Evolutionary conservation across 1,140 invertebrate genomes (phyloP).

Genomic region (Halyomorpha halys): DNA sequence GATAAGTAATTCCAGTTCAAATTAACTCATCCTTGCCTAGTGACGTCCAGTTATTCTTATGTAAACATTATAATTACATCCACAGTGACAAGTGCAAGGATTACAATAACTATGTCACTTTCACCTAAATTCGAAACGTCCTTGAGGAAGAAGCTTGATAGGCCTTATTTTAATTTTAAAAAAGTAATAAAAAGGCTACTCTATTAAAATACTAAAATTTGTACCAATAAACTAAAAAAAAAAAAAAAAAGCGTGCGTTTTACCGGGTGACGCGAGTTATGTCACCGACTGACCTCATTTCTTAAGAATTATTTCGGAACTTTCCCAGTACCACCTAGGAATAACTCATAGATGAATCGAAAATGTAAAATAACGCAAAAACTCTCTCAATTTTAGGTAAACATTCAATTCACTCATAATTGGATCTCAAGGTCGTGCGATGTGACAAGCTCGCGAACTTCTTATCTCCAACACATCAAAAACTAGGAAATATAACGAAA

Average conservation of each 20-base stretch:
- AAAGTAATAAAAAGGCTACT: too few relatives aligned
- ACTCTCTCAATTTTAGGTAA: too few relatives aligned
- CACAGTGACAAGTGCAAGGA: neutral
- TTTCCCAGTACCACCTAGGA: too few relatives aligned
- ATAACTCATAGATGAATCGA: too few relatives aligned
- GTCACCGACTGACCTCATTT: slow-evolving; percentile 8
- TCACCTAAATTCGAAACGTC: slow-evolving; percentile 9
- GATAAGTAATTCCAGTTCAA: too few relatives aligned
- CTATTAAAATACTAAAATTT: too few relatives aligned
- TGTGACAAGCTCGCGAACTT: slow-evolving; percentile 1
- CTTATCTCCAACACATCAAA: neutral
- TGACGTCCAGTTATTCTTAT: too few relatives aligned
- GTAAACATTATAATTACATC: too few relatives aligned
- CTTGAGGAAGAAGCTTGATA: neutral
- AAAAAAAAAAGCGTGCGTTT: too few relatives aligned
- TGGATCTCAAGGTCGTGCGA: slow-evolving; percentile 5
- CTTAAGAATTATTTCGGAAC: slow-evolving; percentile 5
- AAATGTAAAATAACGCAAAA: too few relatives aligned
- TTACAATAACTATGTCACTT: neutral
- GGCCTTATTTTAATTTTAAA: neutral
- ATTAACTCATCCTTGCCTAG: too few relatives aligned
- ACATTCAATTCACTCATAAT: neutral
- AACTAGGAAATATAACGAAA: neutral
- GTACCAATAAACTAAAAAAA: neutral
- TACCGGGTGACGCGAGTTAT: neutral